These are phyloP conservation scores for Aproaerema taeniolella DNA, from an alignment of 2,888 invertebrate genomes.

Conservation along the genomic window DNA sequence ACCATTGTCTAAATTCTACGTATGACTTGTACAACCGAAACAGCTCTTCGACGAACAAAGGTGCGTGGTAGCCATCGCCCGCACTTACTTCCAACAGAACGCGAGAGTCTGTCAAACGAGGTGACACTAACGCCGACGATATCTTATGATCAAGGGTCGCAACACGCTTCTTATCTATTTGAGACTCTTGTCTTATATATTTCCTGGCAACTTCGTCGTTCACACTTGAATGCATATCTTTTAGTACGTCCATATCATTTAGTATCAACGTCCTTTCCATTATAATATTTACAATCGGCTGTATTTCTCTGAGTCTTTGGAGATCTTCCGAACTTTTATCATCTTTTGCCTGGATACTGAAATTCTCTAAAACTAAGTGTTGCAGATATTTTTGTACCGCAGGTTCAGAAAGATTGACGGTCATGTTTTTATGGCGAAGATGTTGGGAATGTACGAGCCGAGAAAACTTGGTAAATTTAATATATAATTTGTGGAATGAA, in stretches of 20 bases:
- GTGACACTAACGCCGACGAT: background rate
- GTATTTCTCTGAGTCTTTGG: slow-evolving; percentile 1
- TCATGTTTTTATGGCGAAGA: too few relatives aligned
- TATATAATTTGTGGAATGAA: too few relatives aligned
- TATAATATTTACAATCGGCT: slow-evolving; percentile 1
- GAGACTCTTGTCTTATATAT: slow-evolving; percentile 2
- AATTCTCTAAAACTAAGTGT: slow-evolving; percentile 1
- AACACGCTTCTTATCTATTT: background rate
- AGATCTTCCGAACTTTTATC: background rate
- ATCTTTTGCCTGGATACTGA: background rate
- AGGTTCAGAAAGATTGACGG: background rate
- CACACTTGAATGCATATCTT: too few relatives aligned
- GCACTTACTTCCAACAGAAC: background rate
- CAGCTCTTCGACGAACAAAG: background rate
- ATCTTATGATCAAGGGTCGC: background rate
- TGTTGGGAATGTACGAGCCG: too few relatives aligned
- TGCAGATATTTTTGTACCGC: background rate
- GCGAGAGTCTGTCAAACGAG: background rate
- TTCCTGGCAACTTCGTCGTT: background rate
- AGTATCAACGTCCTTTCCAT: background rate
- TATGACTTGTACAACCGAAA: background rate
- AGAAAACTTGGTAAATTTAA: too few relatives aligned
- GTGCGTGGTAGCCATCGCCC: background rate
- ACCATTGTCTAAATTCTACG: slow-evolving; percentile 3
- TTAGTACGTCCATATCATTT: background rate